These are phyloP conservation scores for Brachionus rotundiformis DNA, from an alignment of 1,140 invertebrate genomes.

Conservation along the genomic window DNA sequence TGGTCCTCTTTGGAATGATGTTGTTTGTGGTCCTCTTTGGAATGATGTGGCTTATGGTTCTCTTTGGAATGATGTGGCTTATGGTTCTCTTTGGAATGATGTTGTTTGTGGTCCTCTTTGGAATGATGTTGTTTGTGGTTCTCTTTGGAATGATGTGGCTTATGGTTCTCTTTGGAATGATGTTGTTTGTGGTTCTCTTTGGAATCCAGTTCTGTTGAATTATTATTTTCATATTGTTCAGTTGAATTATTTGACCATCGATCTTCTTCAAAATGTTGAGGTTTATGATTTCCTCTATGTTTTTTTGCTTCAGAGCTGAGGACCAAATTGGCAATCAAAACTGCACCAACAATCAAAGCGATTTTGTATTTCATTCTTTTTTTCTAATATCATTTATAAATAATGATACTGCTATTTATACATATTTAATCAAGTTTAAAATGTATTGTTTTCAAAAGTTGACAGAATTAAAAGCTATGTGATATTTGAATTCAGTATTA, in stretches of 20 bases:
- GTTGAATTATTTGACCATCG: background rate
- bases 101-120: background rate
- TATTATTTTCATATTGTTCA: background rate
- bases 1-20: background rate
- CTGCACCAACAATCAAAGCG: background rate
- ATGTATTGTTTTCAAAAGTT: background rate
- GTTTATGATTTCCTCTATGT: background rate
- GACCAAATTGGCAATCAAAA: background rate
- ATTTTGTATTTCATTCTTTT: background rate
- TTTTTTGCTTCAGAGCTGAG: background rate
- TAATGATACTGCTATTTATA: too few relatives aligned
- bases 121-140: background rate
- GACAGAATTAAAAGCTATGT: background rate
- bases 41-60: background rate
- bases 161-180: background rate
- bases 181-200: background rate
- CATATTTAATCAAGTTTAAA: too few relatives aligned
- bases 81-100: background rate
- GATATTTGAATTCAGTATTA: background rate
- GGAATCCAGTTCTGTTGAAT: background rate
- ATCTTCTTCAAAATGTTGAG: background rate
- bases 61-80: background rate
- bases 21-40: background rate
- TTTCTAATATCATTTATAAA: background rate
- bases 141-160: background rate